phyloP scores from a whole-genome alignment of 1,140 invertebrate species.

The Drosophila trapezifrons region DNA sequence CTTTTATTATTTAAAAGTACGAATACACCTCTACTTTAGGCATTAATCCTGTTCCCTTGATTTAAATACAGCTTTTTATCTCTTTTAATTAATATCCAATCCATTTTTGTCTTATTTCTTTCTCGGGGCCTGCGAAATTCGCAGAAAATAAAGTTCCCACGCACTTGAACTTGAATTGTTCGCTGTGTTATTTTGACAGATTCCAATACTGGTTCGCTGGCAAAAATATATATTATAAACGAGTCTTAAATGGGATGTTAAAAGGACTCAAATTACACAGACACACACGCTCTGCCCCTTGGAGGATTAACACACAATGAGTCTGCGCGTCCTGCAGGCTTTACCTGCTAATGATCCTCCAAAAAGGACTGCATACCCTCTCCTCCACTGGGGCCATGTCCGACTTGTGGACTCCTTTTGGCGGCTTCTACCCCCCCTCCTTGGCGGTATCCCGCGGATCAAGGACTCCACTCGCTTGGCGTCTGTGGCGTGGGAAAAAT shows the following conservation, averaged over 20 bases:
- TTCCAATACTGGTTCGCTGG: conserved; percentile 28
- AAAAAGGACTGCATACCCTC: conserved; percentile 58
- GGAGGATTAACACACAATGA: conserved; percentile 41
- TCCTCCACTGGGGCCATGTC: conserved; percentile 37
- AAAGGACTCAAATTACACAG: conserved; percentile 71
- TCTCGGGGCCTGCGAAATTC: conserved; percentile 43
- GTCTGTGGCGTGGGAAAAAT: conserved; percentile 51
- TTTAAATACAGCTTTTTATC: not conserved
- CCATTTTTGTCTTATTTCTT: not conserved
- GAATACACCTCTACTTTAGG: too few relatives aligned
- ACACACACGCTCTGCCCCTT: conserved; percentile 27
- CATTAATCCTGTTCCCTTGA: too few relatives aligned
- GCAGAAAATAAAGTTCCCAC: conserved; percentile 72
- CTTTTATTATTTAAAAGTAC: not conserved
- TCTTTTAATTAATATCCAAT: not conserved
- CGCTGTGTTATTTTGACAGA: conserved; percentile 65
- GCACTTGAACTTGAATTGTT: conserved; percentile 78
- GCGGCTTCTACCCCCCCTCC: conserved; percentile 25
- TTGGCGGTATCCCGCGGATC: too few relatives aligned
- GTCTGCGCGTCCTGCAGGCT: conserved; percentile 43
- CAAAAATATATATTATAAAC: conserved; percentile 14
- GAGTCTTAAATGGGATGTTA: conserved; percentile 25
- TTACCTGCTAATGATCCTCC: conserved; percentile 72
- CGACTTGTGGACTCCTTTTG: conserved; percentile 52
- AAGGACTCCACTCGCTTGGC: conserved; percentile 41